phyloP scores from a whole-genome alignment of 2,113 vertebrate genomes.

The Pelecanoides urinatrix region DNA sequence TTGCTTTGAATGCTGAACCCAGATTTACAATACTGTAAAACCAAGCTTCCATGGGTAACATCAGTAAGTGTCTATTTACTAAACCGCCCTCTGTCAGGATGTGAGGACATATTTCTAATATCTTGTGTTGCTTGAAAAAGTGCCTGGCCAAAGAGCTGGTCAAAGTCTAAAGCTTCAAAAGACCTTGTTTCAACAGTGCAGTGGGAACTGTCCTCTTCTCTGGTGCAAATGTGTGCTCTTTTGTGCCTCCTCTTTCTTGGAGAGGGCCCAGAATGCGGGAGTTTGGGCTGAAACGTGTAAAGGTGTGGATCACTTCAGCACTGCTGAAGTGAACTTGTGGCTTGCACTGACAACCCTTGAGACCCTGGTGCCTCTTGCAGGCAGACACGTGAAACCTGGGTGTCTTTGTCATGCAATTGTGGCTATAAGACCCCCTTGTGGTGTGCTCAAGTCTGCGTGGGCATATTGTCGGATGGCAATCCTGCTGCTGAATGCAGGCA shows the following conservation, averaged over 20 bases:
- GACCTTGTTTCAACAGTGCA: not conserved
- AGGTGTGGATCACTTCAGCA: not conserved
- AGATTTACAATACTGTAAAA: not conserved
- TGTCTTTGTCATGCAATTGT: not conserved
- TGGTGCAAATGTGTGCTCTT: rapidly evolving
- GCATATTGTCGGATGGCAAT: not conserved
- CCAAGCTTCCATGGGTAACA: not conserved
- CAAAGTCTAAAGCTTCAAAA: not conserved
- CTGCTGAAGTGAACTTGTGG: not conserved
- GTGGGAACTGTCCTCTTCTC: not conserved
- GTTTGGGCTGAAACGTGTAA: not conserved
- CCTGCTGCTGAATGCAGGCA: not conserved
- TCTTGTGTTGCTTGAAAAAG: not conserved
- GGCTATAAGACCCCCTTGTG: not conserved
- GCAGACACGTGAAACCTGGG: not conserved
- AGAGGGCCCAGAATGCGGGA: not conserved
- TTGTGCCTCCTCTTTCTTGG: not conserved
- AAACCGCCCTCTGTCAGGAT: not conserved
- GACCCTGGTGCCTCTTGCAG: not conserved
- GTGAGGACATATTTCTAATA: not conserved
- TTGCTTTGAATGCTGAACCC: not conserved
- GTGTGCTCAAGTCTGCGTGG: not conserved
- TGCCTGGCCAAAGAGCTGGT: not conserved
- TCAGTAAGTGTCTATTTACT: not conserved
- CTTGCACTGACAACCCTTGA: not conserved